These are phyloP conservation scores for Psilopogon haemacephalus DNA, from an alignment of 2,113 vertebrate genomes.

Conservation along the genomic window DNA sequence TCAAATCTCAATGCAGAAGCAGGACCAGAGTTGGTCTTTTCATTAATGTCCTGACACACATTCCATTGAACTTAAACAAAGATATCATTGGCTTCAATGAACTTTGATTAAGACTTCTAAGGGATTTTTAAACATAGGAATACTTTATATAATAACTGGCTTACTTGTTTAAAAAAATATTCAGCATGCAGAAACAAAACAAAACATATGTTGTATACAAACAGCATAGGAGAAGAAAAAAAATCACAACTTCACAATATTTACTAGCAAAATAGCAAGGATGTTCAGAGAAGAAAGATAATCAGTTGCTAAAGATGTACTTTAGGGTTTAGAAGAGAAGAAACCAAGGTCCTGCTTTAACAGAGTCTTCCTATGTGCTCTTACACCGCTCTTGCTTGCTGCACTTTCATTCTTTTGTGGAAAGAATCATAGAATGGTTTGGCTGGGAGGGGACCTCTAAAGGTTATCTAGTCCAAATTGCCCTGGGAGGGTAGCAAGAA, in stretches of 20 bases:
- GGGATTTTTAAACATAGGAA: not conserved
- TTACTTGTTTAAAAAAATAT: not conserved
- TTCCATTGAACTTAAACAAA: slow-evolving; percentile 37
- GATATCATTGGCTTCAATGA: not conserved
- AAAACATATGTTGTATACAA: not conserved
- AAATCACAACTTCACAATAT: not conserved
- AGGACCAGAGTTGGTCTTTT: not conserved
- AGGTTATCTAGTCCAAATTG: not conserved
- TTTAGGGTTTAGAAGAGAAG: not conserved
- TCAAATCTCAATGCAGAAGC: not conserved
- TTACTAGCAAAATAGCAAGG: not conserved
- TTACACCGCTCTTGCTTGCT: not conserved
- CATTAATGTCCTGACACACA: not conserved
- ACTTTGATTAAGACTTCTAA: not conserved
- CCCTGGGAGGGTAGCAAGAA: not conserved
- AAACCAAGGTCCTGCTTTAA: not conserved
- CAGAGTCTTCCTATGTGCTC: not conserved
- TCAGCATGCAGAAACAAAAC: not conserved
- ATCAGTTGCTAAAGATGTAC: not conserved
- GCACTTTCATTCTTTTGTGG: not conserved
- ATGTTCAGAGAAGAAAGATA: not conserved
- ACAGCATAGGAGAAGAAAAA: not conserved
- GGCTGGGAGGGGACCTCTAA: not conserved
- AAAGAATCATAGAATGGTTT: not conserved
- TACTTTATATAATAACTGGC: not conserved